Base-by-base conservation (phyloP, 1,140 invertebrate genomes). In the Planococcus citri region DNA sequence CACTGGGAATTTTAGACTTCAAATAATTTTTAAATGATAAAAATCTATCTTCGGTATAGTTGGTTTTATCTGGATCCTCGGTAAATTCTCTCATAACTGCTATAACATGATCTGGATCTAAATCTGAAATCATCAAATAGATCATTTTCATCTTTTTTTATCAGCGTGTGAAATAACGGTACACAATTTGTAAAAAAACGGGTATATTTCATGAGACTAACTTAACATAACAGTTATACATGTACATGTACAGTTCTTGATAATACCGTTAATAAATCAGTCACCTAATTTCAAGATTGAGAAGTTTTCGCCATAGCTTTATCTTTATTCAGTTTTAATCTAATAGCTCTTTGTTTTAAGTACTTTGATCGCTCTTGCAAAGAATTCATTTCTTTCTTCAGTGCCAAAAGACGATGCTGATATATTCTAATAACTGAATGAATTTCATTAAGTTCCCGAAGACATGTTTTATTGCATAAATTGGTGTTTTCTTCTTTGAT, bases 61-160 rank as follows among this genome's bases (percentile, higher is more conserved):
- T 41, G 68, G 73, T 71, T 74, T 73, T 68, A 70, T 72, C 60
- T 70, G 61, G 69, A 58, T 67, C 69, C 21, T 74, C 75, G 29
- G 75, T 75, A 70, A 73, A 79, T 51, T 79, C 76, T 71, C 79
- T 72, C 24, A 75, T 72, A 24, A 78, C 72, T 20, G 72, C 76
- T 6, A 80, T 68, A 25, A 79, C 76, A 72, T 75, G 77, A 58
- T 78, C 77, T 68, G 77, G 76, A 27, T 77, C 76, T 70, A 80
- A 73, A 20, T 75, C 78, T 79, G 69, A 60, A 75, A 74, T 72
- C 69, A 60, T 2, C 9, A 17, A 68, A 51, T 51, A 6, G n/a
- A 9, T 51, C 29, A 33, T 6, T n/a, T n/a, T n/a, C n/a, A n/a
- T n/a, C n/a, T n/a, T n/a, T n/a, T n/a, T n/a, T n/a, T n/a, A n/a